These are phyloP conservation scores for Tricholauxania praeusta DNA, from an alignment of 2,888 invertebrate species.

Conservation along the genomic window DNA sequence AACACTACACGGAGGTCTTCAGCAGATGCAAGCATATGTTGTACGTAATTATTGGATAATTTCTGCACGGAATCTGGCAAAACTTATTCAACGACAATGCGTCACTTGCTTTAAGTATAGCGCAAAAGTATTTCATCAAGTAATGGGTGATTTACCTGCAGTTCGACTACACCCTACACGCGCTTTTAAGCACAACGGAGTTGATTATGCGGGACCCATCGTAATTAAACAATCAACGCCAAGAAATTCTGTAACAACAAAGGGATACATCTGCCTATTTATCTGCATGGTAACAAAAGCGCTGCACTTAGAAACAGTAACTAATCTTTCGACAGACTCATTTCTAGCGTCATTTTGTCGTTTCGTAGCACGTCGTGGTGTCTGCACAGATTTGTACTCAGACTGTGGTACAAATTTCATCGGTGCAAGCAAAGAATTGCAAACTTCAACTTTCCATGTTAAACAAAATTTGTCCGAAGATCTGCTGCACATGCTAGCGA, in stretches of 20 bases:
- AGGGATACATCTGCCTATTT: background rate
- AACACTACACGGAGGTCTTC: background rate
- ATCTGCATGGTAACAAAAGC: slow-evolving; percentile 30
- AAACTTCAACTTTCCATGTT: slow-evolving; percentile 9
- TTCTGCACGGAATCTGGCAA: slow-evolving; percentile 31
- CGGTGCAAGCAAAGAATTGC: slow-evolving; percentile 30
- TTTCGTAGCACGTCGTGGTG: slow-evolving; percentile 29
- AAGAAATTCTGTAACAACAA: background rate
- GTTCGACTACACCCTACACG: slow-evolving; percentile 11
- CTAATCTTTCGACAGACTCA: slow-evolving; percentile 11
- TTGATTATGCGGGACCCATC: background rate
- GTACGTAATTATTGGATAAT: slow-evolving; percentile 28
- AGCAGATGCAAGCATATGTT: background rate
- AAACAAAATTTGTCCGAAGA: slow-evolving; percentile 23
- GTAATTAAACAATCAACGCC: too few species aligned
- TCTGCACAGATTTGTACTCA: slow-evolving; percentile 31
- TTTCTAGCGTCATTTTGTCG: slow-evolving; percentile 36
- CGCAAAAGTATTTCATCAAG: slow-evolving; percentile 29
- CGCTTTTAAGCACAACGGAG: slow-evolving; percentile 38
- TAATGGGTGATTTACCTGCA: slow-evolving; percentile 47
- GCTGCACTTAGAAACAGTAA: slow-evolving; percentile 38
- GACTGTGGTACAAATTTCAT: slow-evolving; percentile 41
- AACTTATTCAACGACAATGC: slow-evolving; percentile 22
- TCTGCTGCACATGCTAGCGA: background rate
- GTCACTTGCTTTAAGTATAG: slow-evolving; percentile 35